Evolutionary conservation across 2,888 invertebrate genomes (phyloP), one percentile per base, ranked within the genome.

Genomic region (Chromoteleia sp.): DNA sequence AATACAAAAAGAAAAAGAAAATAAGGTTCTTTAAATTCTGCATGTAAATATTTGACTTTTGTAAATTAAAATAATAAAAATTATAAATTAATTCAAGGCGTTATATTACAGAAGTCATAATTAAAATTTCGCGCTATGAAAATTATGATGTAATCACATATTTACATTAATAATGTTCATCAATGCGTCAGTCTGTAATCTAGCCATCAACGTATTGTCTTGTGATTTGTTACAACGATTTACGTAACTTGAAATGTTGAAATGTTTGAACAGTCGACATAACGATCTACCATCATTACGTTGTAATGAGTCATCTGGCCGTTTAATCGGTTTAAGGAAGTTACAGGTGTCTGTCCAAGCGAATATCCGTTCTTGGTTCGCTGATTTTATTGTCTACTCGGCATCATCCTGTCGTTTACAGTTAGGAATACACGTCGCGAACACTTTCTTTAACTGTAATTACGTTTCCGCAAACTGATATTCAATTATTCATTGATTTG

Each of bases 261-360:
- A 77, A 56, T 63, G 56, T 61, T 43, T 14, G 25, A 63, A 17
- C 12, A 15, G 58, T 61, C 67, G 33, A 8, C 21, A 70, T 50
- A 63, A 63, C 48, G 45, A 56, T 54, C 56, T 29, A 15, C 21
- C 17, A 30, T 25, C 68, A 30, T 45, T 56, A 50, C 58, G 6
- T 6, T 7, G 21, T 43, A 45, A 70, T 77, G 77, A 77, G 56
- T 70, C 76, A 76, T 50, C 45, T 39, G 48, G 12, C 17, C 21
- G 10, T 50, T 76, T 63, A 56, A 63, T 58, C 56, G 65, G 48
- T 63, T 54, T 71, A 78, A 63, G 77, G 71, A 78, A 78, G 70
- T 78, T 65, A 70, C 79, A 81, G 81, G 74, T 83, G 79, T 74
- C 67, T 77, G 61, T 74, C 67, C 79, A 79, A 83, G 74, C 79